Evolutionary conservation across 2,113 vertebrate genomes (phyloP), one percentile per base, ranked within the genome.

Genomic region (Suricata suricatta): DNA sequence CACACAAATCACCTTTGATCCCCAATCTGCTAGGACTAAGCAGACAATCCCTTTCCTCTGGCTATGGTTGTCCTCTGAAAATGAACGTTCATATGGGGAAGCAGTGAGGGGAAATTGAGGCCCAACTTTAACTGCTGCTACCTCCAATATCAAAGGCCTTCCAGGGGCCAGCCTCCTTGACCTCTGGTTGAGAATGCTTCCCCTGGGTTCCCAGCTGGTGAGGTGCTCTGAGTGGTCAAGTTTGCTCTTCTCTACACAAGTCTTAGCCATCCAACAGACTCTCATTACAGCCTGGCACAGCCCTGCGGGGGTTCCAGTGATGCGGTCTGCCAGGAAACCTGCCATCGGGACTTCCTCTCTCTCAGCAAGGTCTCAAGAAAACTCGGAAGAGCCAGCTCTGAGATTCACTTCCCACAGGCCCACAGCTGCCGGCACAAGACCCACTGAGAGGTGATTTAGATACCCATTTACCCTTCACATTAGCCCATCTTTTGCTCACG

Each of bases 401-500:
- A 93, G 96, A 95, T 90, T 90, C 81, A 31, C 96, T 96, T 98
- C 99, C 97, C 98, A 97, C 93, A 97, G 98, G 95, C 90, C 97
- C 94, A 96, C 97, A 97, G 98, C 98, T 97, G 98, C 98, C 47
- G 72, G 95, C 85, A 76, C 86, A 87, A 93, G 94, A 64, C 94
- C 98, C 95, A 93, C 97, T 97, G 98, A 7, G 97, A 87, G 72
- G 86, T 77, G 98, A 97, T 95, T 98, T 94, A 97, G 98, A 98
- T 98, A 97, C 98, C 98, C 98, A 94, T 98, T 98, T 98, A 98
- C 98, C 98, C 98, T 98, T 98, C 96, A 0, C 97, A 93, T 98
- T 96, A 98, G 98, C 98, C 98, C 52, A 23, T 97, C 97, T 98
- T 98, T 98, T 85, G 97, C 98, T 99, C 98, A 98, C 95, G n/a